Conservation (phyloP, 2,888 invertebrate genomes). For the Gastrophysa polygoni region DNA sequence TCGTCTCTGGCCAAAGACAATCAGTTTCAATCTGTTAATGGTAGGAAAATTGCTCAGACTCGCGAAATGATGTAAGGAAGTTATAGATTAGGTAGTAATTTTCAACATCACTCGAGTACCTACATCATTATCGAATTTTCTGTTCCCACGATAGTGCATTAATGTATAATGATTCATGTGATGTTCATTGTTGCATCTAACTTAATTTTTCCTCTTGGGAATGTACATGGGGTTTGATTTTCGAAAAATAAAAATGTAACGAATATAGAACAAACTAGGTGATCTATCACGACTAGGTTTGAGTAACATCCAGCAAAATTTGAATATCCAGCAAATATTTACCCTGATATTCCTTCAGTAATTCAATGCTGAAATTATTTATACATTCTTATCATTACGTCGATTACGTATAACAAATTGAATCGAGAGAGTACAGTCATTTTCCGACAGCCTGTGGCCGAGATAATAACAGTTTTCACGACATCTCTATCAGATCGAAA, state of each 20-base stretch:
- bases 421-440: not conserved
- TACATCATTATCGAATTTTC: slow-evolving; percentile 28
- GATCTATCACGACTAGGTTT: no score
- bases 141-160: slow-evolving; percentile 31
- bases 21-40: slow-evolving; percentile 8
- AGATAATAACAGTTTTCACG: not conserved
- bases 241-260: no score
- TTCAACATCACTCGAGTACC: slow-evolving; percentile 31
- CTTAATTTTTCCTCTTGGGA: no score
- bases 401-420: not conserved
- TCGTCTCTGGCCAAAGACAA: not conserved
- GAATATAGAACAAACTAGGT: no score
- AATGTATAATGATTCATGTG: slow-evolving; percentile 21
- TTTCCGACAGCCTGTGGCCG: not conserved
- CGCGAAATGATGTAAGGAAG: slow-evolving; percentile 25
- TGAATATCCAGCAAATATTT: no score
- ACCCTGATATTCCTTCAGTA: no score
- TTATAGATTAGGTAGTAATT: slow-evolving; percentile 34
- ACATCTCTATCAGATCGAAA: not conserved
- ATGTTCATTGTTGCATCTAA: no score
- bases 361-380: no score
- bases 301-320: no score
- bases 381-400: not conserved
- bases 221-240: no score
- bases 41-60: slow-evolving; percentile 7